Evolutionary conservation across 1,140 invertebrate genomes (phyloP).

Genomic region (Mactra quadrangularis): DNA sequence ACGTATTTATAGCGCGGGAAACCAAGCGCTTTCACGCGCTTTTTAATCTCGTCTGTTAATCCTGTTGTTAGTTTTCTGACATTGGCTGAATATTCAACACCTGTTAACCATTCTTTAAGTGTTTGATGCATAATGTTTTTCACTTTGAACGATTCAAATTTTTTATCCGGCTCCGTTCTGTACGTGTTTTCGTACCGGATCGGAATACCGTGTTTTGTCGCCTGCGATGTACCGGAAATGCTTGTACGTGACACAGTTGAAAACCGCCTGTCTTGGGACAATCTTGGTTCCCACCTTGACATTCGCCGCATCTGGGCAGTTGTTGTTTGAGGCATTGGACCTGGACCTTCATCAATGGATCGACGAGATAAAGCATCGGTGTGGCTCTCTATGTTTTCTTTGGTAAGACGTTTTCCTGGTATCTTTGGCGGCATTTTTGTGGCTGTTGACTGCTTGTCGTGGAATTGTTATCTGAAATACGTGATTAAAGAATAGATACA

Average conservation of each 20-base stretch:
- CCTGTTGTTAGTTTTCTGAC: constrained; percentile 71
- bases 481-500: not conserved
- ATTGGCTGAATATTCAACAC: constrained; percentile 74
- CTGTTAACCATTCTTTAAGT: constrained; percentile 72
- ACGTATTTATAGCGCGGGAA: constrained; percentile 79
- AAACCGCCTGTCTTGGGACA: constrained; percentile 66
- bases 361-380: constrained; percentile 16
- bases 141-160: constrained; percentile 73
- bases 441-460: not conserved
- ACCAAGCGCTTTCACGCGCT: constrained; percentile 76
- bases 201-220: constrained; percentile 57
- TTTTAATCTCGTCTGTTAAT: constrained; percentile 78
- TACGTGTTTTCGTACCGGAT: constrained; percentile 76
- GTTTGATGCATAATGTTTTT: constrained; percentile 72
- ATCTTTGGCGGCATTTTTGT: constrained; percentile 43
- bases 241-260: constrained; percentile 73
- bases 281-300: constrained; percentile 50
- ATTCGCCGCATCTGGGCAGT: constrained; percentile 46
- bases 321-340: constrained; percentile 38
- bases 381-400: constrained; percentile 50
- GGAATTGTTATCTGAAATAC: not conserved
- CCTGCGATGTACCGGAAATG: constrained; percentile 63
- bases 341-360: constrained; percentile 17
- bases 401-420: constrained; percentile 31
- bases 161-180: constrained; percentile 68